Conservation (phyloP, 2,113 vertebrate genomes). For the Siniperca chuatsi region DNA sequence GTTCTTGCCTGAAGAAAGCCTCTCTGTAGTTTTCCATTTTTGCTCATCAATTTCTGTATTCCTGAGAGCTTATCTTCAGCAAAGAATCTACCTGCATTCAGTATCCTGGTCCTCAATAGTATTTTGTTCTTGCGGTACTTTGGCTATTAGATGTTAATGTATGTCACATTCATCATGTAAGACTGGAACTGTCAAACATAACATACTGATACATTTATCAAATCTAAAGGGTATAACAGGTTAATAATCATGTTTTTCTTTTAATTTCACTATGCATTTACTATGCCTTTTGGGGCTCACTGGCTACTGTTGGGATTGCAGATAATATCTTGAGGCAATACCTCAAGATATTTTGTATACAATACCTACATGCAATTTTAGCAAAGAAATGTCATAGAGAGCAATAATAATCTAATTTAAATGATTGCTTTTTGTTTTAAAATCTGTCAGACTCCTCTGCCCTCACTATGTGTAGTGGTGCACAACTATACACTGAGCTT, state of each 20-base stretch:
- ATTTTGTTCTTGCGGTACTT: neutral
- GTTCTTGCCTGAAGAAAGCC: constrained; percentile 16
- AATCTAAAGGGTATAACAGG: neutral
- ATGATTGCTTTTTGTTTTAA: too few relatives aligned
- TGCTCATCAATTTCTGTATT: constrained; percentile 27
- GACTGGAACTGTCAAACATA: neutral
- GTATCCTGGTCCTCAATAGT: neutral
- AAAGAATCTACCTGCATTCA: constrained; percentile 16
- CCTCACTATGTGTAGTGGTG: too few relatives aligned
- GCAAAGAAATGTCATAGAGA: neutral
- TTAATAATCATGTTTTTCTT: neutral
- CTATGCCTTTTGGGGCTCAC: neutral
- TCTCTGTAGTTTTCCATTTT: constrained; percentile 8
- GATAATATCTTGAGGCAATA: neutral
- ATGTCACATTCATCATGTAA: neutral
- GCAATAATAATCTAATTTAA: too few relatives aligned
- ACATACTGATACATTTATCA: neutral
- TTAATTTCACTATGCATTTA: neutral
- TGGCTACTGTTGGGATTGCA: neutral
- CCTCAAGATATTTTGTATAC: too few relatives aligned
- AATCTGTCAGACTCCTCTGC: too few relatives aligned
- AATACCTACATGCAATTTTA: neutral
- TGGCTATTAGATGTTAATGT: neutral
- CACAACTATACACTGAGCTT: too few relatives aligned
- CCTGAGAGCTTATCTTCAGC: constrained; percentile 24